Evolutionary conservation across 2,113 vertebrate genomes (phyloP), one percentile per base, ranked within the genome.

Genomic region (Pangasianodon hypophthalmus): DNA sequence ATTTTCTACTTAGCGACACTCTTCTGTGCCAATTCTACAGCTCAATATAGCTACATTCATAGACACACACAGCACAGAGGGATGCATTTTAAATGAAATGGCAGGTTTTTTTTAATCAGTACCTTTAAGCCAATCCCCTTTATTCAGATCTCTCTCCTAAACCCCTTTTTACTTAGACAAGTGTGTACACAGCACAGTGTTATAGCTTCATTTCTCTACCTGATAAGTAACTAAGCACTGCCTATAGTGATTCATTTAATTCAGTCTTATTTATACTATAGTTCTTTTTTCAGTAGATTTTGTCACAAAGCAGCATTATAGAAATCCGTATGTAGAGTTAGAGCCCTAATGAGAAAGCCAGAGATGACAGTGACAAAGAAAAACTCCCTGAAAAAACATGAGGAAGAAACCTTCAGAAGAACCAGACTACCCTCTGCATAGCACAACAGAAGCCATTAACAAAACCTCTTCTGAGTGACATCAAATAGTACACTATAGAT

Each of bases 391-490:
- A 37, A 2, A 32, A 37, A 32, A 71, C 11, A 71, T 29, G 8
- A 71, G 29, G 67, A 69, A 71, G 32, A n/a, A 11, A 37, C 14
- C 69, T 71, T 71, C 4, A 71, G 14, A 37, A 32, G 32, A 73
- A 19, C 69, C 69, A 77, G 73, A 77, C 75, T 71, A 83, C 64
- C 85, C 85, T 80, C 1, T 46, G 54, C 81, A 86, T 71, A 83
- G 71, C 21, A 58, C 56, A 69, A 52, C n/a, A 89, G 90, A 91
- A 92, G 85, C 44, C 46, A 67, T 82, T 90, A 16, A 90, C 81
- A 91, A 67, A 32, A 13, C 16, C 2, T 46, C 19, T 77, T 26
- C 73, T 46, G n/a, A 19, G 19, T 46, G 41, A 8, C n/a, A 71
- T 37, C 16, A 21, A 44, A 21, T 8, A 18, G 14, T 6, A 73